phyloP scores from a whole-genome alignment of 2,113 vertebrate genomes.

The Clupea harengus region DNA sequence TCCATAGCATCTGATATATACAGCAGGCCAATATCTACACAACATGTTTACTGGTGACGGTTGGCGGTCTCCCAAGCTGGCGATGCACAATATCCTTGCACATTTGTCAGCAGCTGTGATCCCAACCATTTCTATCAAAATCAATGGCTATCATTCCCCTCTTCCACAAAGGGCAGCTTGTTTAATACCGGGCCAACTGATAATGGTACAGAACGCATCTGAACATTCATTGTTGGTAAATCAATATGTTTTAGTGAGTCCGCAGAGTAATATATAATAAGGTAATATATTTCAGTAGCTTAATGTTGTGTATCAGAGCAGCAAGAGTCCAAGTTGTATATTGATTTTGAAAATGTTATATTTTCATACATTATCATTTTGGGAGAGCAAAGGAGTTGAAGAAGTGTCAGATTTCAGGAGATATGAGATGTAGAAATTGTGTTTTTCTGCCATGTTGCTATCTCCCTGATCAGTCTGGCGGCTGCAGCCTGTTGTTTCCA shows the following conservation, averaged over 20 bases:
- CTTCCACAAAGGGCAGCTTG: background rate
- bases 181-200: background rate
- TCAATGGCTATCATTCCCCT: background rate
- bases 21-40: slow-evolving; percentile 65
- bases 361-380: background rate
- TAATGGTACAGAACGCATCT: background rate
- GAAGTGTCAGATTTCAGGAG: background rate
- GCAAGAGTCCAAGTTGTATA: background rate
- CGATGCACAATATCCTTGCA: slow-evolving; percentile 48
- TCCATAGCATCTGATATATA: slow-evolving; percentile 70
- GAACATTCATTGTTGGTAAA: background rate
- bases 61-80: slow-evolving; percentile 49
- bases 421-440: background rate
- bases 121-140: slow-evolving; percentile 17
- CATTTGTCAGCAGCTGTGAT: slow-evolving; percentile 54
- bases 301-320: background rate
- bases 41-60: slow-evolving; percentile 46
- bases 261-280: background rate
- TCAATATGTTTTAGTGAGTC: slow-evolving; percentile 7
- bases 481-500: background rate
- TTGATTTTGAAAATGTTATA: background rate
- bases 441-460: background rate
- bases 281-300: background rate
- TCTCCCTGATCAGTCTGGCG: background rate
- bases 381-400: background rate